Evolutionary conservation across 1,140 invertebrate genomes (phyloP).

Genomic region (Neotoxoptera formosana): DNA sequence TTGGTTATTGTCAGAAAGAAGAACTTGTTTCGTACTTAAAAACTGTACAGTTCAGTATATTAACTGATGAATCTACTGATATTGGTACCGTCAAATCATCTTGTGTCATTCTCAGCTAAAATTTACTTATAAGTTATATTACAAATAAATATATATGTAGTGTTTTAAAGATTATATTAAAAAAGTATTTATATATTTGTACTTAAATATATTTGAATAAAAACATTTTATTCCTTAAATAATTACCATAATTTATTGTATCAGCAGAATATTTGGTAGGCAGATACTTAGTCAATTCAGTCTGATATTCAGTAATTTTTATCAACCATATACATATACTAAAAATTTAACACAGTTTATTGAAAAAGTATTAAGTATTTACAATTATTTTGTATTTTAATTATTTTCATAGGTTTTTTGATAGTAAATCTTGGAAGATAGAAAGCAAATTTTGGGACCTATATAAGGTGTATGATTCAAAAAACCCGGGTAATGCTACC

Average conservation of each 20-base stretch:
- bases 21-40: not conserved
- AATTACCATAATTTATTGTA: too few species aligned
- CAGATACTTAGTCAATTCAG: too few species aligned
- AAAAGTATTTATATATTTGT: too few species aligned
- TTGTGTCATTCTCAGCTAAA: conserved; percentile 62
- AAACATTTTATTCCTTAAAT: too few species aligned
- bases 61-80: conserved; percentile 62
- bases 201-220: too few species aligned
- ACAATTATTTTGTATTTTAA: conserved; percentile 62
- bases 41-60: conserved; percentile 60
- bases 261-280: too few species aligned
- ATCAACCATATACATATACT: too few species aligned
- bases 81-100: conserved; percentile 59
- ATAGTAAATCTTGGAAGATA: conserved; percentile 57
- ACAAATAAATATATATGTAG: too few species aligned
- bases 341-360: conserved; percentile 14
- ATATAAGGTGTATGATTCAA: conserved; percentile 60
- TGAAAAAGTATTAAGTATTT: conserved; percentile 60
- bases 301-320: too few species aligned
- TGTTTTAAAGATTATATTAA: too few species aligned
- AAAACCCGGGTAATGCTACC: conserved; percentile 60
- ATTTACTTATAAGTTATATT: conserved; percentile 57
- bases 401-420: conserved; percentile 20
- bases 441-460: conserved; percentile 62
- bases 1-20: not conserved